Evolutionary conservation across 2,113 vertebrate genomes (phyloP), one percentile per base, ranked within the genome.

Genomic region (Ammodytes dubius): DNA sequence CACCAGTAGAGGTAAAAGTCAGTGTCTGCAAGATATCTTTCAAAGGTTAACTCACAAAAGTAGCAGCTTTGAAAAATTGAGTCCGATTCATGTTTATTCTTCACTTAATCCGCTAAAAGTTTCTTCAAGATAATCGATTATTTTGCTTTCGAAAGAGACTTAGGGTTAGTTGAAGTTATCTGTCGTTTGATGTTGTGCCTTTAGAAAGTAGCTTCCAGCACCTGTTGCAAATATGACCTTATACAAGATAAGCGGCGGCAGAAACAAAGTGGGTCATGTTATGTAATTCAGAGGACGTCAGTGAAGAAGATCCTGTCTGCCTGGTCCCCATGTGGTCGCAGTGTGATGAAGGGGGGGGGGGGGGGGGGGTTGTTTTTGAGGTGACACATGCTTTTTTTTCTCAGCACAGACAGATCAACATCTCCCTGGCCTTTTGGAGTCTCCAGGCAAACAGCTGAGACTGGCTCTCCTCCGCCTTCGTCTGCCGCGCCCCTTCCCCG

Each of bases 391-490:
- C 64, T 77, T 89, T 27, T 27, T 27, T 83, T 88, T 87, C 76
- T 85, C 83, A 56, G 74, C 69, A 50, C 72, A 84, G 77, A 81
- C 86, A 81, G 88, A 84, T 91, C 85, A 89, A 92, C 90, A 90
- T 88, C 85, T 89, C 70, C 50, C 53, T 69, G 69, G 80, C 71
- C 82, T 82, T 90, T 83, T 82, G 46, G 37, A 87, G 87, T 89
- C 92, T 93, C 65, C 84, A 58, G 92, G 93, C 93, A 1, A 93
- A 93, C 93, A 94, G 93, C 91, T 94, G 93, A 81, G 92, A 61
- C 93, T 87, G 87, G 74, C 58, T 27, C 60, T 90, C 58, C 58
- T 69, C 80, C 14, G 49, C 81, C 85, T 65, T 72, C 0, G 27
- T 39, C 72, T 74, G 46, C 69, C 65, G 82, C 19, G 47, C 72